Conservation (phyloP, 2,797 vertebrate genomes). For the Pempheris klunzingeri region DNA sequence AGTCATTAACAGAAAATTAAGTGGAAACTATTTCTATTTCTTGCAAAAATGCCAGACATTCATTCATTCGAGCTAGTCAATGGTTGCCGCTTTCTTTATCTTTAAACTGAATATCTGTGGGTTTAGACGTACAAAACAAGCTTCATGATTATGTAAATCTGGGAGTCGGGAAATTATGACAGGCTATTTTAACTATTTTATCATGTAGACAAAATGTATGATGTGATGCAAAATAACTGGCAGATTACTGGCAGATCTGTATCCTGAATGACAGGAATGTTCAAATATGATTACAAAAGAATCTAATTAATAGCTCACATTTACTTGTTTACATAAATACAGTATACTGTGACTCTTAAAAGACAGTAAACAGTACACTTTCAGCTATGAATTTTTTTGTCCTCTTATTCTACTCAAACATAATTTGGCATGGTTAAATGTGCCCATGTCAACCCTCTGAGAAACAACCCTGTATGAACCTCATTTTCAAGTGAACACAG, state of each 20-base stretch:
- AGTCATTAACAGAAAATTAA: background rate
- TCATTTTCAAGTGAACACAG: conserved; percentile 35
- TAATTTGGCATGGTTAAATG: conserved; percentile 23
- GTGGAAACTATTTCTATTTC: background rate
- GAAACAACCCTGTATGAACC: conserved; percentile 35
- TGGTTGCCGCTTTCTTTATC: background rate
- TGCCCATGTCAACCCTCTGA: conserved; percentile 4
- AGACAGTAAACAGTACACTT: background rate
- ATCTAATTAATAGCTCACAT: conserved; percentile 7
- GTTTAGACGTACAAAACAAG: background rate
- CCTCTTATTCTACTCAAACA: conserved; percentile 15
- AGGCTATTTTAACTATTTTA: background rate
- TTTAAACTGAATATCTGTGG: background rate
- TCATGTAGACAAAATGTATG: too few relatives aligned
- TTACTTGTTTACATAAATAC: conserved; percentile 4
- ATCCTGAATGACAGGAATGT: conserved; percentile 21
- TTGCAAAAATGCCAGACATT: background rate
- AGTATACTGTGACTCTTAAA: conserved; percentile 6
- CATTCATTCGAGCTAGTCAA: background rate
- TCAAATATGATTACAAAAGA: conserved; percentile 25
- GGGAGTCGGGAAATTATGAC: background rate
- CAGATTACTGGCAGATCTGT: too few relatives aligned
- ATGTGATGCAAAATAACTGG: too few relatives aligned
- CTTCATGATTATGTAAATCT: background rate
- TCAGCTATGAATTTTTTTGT: conserved; percentile 2